A percentile compares a stretch with the other conserved stretches of the same genome.
Evolutionary conservation across 2,888 invertebrate species (phyloP).

Genomic region (Artemia sinica): DNA sequence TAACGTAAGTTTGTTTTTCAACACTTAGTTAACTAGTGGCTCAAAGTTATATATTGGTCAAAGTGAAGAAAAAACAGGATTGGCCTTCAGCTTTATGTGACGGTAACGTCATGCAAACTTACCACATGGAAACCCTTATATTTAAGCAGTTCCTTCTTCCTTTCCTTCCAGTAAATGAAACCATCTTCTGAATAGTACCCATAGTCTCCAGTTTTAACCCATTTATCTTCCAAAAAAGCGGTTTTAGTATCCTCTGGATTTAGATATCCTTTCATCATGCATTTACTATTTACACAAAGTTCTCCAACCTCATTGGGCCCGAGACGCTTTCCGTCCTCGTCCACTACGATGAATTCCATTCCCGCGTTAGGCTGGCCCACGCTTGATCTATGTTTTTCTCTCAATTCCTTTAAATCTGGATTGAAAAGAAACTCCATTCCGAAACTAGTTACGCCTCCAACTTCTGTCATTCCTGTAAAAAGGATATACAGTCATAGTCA

Average conservation of each 20-base stretch:
- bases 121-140: conserved; percentile 1
- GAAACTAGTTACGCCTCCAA: background rate
- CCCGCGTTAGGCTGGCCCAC: background rate
- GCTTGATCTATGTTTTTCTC: conserved; percentile 2
- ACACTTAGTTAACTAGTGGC: too few species aligned
- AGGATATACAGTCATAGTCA: too few species aligned
- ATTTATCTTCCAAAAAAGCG: background rate
- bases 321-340: background rate
- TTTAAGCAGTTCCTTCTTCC: conserved; percentile 1
- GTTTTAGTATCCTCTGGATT: background rate
- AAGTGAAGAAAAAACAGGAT: too few species aligned
- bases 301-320: conserved; percentile 1
- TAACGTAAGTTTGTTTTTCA: too few species aligned
- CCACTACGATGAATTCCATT: background rate
- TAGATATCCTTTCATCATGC: background rate
- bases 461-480: conserved; percentile 8
- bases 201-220: conserved; percentile 6
- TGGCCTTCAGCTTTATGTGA: too few species aligned
- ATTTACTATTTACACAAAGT: background rate
- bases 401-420: background rate
- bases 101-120: too few species aligned
- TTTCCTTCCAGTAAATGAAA: conserved; percentile 3
- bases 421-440: conserved; percentile 1
- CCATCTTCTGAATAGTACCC: conserved; percentile 5
- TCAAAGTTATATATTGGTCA: too few species aligned